phyloP scores from a whole-genome alignment of 2,888 invertebrate genomes.

The Apodemia duryi region DNA sequence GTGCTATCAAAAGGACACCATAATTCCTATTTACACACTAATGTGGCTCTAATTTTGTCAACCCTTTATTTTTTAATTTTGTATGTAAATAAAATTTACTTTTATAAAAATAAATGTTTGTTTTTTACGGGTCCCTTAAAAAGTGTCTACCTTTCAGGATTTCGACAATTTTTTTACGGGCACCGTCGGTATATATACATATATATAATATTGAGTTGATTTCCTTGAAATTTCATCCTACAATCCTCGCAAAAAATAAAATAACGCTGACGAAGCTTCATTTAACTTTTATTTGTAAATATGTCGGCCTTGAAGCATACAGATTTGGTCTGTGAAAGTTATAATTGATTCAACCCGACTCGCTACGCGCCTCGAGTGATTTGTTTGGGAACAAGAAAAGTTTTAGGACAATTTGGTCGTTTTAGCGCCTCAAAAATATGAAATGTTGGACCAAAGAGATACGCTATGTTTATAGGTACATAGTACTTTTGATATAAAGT shows the following conservation, averaged over 20 bases:
- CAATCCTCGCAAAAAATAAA: neutral
- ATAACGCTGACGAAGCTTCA: neutral
- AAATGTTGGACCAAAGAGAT: neutral
- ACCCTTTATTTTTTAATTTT: too few species aligned
- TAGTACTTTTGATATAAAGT: neutral
- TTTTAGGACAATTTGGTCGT: slow-evolving; percentile 34
- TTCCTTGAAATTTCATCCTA: too few species aligned
- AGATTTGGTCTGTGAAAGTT: slow-evolving; percentile 39
- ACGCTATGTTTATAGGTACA: neutral
- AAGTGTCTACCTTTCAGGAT: too few species aligned
- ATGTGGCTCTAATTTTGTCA: too few species aligned
- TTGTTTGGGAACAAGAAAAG: slow-evolving; percentile 52
- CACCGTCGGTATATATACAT: too few species aligned
- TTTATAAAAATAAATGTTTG: too few species aligned
- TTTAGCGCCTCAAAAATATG: slow-evolving; percentile 18
- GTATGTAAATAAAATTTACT: too few species aligned
- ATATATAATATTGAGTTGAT: too few species aligned
- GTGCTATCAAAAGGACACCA: too few species aligned
- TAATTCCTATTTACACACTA: too few species aligned
- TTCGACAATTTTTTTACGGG: too few species aligned
- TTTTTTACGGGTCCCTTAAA: too few species aligned
- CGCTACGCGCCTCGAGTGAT: slow-evolving; percentile 40
- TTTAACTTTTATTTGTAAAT: neutral
- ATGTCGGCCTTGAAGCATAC: neutral
- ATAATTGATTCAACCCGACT: slow-evolving; percentile 54